Evolutionary conservation across 1,140 invertebrate genomes (phyloP).

Genomic region (Cepaea nemoralis): DNA sequence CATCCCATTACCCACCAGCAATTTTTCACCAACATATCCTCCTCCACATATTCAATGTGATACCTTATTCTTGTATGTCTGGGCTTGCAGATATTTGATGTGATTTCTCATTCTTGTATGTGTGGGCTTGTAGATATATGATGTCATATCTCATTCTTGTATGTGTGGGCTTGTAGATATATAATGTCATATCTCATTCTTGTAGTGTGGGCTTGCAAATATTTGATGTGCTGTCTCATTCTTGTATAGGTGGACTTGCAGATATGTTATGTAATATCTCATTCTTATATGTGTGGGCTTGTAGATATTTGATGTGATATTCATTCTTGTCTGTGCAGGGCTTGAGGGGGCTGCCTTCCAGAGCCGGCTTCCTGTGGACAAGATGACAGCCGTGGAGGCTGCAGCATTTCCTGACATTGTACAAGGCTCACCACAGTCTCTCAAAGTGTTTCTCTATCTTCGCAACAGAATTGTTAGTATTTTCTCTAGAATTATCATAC

Average conservation of each 20-base stretch:
- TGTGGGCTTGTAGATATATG: neutral
- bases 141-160: neutral
- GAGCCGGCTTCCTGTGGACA: conserved; percentile 89
- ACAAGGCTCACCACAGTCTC: conserved; percentile 83
- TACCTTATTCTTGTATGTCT: too few relatives aligned
- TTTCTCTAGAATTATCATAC: too few relatives aligned
- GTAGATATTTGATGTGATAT: neutral
- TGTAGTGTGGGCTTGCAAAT: neutral
- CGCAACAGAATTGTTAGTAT: conserved; percentile 85
- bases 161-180: neutral
- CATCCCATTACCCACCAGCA: too few relatives aligned
- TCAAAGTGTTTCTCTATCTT: conserved; percentile 92
- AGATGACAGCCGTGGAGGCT: conserved; percentile 93
- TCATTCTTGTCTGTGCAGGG: conserved; percentile 55
- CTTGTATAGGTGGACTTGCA: too few relatives aligned
- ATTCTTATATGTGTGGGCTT: neutral
- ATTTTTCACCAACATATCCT: too few relatives aligned
- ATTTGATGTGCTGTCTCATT: too few relatives aligned
- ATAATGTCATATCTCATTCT: too few relatives aligned
- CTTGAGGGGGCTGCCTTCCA: conserved; percentile 72
- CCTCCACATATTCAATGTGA: too few relatives aligned
- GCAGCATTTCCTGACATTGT: conserved; percentile 93
- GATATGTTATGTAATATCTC: too few relatives aligned
- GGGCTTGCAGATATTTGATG: too few relatives aligned
- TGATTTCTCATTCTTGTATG: neutral